Base-by-base conservation (phyloP, 35 echinoderm and acorn worm species). In the Heliocidaris erythrogramma region DNA sequence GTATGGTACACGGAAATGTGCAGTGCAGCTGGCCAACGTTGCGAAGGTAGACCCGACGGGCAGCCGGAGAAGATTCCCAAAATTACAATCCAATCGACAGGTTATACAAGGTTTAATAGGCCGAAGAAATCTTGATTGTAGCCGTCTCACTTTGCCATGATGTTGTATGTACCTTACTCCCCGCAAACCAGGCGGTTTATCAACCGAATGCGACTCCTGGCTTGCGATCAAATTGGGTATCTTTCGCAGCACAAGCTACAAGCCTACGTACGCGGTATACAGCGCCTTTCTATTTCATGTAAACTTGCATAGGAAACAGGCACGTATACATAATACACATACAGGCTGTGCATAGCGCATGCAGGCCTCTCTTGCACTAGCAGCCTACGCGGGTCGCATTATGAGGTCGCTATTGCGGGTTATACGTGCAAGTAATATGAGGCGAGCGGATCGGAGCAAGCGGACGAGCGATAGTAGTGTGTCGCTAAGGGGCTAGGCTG, bases 401-500 rank as follows among this genome's bases (percentile, higher is more conserved):
- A 50, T 92, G 47, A 59, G 91, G 91, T 48, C 91, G 91, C 91
- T 92, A 92, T 32, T 91, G 32, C 89, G 48, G 89, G 48, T 91
- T 47, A 10, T 27, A 47, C 10, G 31, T 59, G 47, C 31, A 48
- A 89, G 49, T 52, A 92, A 92, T 52, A 59, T 92, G 91, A 92
- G 91, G 48, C 49, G 91, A 48, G 30, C 87, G 30, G 87, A 48
- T 8, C 31, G 30, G 87, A 32, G 14, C 31, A 9, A 42, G 31
- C 87, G 87, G 24, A 30, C 87, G 30, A 27, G 87, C 31, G 31
- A 89, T 48, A 24, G 50, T 30, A n/a, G 49, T 11, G 49, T 92
- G 91, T 92, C 91, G 91, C 91, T 92, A 92, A 59, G 91, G 91
- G 91, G 91, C 91, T 92, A 13, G 91, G 91, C 91, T 92, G 65